A percentile compares a stretch with the other conserved stretches of the same genome.
Conservation (phyloP, 2,888 invertebrate species). For the Eurytoma californica region DNA sequence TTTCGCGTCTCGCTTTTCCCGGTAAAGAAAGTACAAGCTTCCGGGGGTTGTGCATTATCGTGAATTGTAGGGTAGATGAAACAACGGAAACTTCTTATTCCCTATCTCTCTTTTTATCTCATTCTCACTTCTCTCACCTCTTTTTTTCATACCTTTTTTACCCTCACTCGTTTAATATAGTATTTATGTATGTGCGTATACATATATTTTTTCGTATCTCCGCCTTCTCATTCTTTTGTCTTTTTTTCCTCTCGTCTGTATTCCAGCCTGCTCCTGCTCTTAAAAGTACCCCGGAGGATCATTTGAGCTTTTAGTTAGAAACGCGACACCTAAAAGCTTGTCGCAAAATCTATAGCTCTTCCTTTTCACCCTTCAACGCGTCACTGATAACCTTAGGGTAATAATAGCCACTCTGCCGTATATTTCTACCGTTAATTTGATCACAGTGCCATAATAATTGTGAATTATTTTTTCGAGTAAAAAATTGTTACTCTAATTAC, state of each 20-base stretch:
- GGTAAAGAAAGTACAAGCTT: conserved; percentile 35
- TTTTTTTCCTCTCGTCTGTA: not conserved
- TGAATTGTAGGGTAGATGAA: conserved; percentile 42
- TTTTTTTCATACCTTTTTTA: not conserved
- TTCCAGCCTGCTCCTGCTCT: conserved; percentile 5
- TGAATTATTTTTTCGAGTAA: too few relatives aligned
- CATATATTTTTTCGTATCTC: not conserved
- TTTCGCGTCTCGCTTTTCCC: not conserved
- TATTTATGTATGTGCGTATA: not conserved
- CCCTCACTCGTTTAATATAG: not conserved
- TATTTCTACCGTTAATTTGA: not conserved
- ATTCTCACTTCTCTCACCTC: not conserved
- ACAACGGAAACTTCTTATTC: conserved; percentile 37
- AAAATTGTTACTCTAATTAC: too few relatives aligned
- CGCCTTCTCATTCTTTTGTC: conserved; percentile 1
- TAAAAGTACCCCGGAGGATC: conserved; percentile 39
- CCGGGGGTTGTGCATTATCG: conserved; percentile 41
- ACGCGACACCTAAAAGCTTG: conserved; percentile 55
- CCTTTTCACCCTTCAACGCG: not conserved
- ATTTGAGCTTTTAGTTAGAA: conserved; percentile 57
- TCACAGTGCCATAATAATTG: not conserved
- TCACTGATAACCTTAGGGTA: conserved; percentile 11
- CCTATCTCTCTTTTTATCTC: conserved; percentile 1
- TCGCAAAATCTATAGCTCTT: conserved; percentile 50
- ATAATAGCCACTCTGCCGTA: not conserved